Conservation (phyloP, 2,888 invertebrate species). For the Liodrosophila aerea region DNA sequence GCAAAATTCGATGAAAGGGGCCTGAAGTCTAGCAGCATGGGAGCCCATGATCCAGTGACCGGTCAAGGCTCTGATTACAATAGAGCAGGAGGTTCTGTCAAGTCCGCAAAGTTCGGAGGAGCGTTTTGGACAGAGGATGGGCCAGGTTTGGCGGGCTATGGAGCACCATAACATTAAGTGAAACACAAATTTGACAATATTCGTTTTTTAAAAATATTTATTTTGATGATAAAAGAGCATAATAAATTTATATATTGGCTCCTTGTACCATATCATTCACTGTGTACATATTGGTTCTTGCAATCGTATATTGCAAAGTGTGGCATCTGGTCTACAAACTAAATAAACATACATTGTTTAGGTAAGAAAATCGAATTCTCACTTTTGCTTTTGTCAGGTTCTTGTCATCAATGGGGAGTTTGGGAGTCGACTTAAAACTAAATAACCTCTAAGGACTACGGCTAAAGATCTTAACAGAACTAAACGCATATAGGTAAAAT, state of each 20-base stretch:
- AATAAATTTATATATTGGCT: slow-evolving; percentile 58
- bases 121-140: too few species aligned
- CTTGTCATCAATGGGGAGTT: slow-evolving; percentile 23
- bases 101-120: too few species aligned
- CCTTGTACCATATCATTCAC: slow-evolving; percentile 47
- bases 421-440: slow-evolving; percentile 61
- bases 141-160: too few species aligned
- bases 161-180: too few species aligned
- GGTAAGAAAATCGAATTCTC: slow-evolving; percentile 19
- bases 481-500: slow-evolving; percentile 63
- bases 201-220: slow-evolving; percentile 43
- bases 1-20: too few species aligned
- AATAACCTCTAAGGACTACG: slow-evolving; percentile 73
- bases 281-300: slow-evolving; percentile 44
- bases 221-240: slow-evolving; percentile 56
- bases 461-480: slow-evolving; percentile 52
- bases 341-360: slow-evolving; percentile 55
- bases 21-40: too few species aligned
- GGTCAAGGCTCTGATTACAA: too few species aligned
- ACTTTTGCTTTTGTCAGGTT: slow-evolving; percentile 16
- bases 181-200: background rate
- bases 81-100: too few species aligned
- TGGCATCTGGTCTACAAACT: slow-evolving; percentile 56
- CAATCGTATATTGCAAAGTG: slow-evolving; percentile 25
- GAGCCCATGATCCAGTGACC: too few species aligned